Percentiles rank a stretch among this genome's conserved stretches.
These are phyloP conservation scores for Gymnarchus niloticus DNA, from an alignment of 2,113 vertebrate species.

Conservation along the genomic window DNA sequence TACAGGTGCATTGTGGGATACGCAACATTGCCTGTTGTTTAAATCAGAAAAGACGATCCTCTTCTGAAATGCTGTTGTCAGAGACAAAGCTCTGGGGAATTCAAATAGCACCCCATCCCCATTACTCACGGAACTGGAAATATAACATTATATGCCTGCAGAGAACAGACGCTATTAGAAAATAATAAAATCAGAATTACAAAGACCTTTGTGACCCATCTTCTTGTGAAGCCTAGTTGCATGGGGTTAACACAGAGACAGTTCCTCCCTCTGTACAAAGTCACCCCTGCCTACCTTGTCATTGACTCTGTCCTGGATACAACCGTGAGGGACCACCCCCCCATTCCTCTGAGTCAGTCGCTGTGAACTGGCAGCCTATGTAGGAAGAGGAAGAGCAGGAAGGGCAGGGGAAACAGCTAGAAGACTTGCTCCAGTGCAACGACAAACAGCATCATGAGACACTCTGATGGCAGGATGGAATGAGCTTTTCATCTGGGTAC, in stretches of 20 bases:
- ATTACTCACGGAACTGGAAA: background rate
- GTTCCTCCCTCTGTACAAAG: no score
- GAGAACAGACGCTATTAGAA: background rate
- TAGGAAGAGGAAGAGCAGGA: background rate
- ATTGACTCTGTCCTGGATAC: constrained; percentile 27
- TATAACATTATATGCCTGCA: background rate
- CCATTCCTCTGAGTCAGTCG: constrained; percentile 30
- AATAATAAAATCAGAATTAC: background rate
- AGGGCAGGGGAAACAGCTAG: background rate
- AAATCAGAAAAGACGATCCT: background rate
- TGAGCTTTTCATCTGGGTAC: background rate
- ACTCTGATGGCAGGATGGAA: background rate
- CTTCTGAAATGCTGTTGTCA: background rate
- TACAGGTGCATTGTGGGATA: constrained; percentile 13
- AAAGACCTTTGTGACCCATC: no score
- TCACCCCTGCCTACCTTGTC: constrained; percentile 47
- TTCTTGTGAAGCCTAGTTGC: no score
- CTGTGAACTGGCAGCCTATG: constrained; percentile 30
- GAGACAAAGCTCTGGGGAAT: background rate
- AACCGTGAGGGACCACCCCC: constrained; percentile 29
- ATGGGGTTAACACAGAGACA: no score
- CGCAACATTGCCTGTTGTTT: background rate
- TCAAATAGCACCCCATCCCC: background rate
- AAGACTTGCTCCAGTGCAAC: background rate
- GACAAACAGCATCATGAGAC: background rate